Percentiles rank a stretch among this genome's conserved stretches.
Evolutionary conservation across 2,797 vertebrate species (phyloP).

Genomic region (Melanotaenia nigrans): DNA sequence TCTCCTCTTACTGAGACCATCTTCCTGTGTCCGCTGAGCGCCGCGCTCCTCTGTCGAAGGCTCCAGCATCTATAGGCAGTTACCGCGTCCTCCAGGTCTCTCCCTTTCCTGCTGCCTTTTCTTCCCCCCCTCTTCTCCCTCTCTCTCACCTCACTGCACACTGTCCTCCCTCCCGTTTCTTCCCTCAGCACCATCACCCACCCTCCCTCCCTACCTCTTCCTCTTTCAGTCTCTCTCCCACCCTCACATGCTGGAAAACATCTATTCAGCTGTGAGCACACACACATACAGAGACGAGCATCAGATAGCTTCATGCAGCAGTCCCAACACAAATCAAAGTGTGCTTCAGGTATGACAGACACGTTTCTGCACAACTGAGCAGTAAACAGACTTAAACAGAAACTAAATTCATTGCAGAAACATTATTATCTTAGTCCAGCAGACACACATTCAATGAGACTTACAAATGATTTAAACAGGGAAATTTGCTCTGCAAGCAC

Average conservation of each 20-base stretch:
- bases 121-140: constrained; percentile 49
- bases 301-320: constrained; percentile 9
- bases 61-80: constrained; percentile 84
- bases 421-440: no score
- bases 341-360: constrained; percentile 57
- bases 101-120: constrained; percentile 77
- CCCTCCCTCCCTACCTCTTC: constrained; percentile 31
- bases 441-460: no score
- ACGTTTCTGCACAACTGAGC: constrained; percentile 33
- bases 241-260: constrained; percentile 67
- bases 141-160: constrained; percentile 61
- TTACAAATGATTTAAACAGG: background rate
- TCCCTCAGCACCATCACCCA: constrained; percentile 69
- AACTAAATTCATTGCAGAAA: no score
- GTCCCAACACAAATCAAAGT: constrained; percentile 49
- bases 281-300: constrained; percentile 7
- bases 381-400: constrained; percentile 43
- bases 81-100: constrained; percentile 72
- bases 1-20: constrained; percentile 91
- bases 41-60: constrained; percentile 76
- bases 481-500: constrained; percentile 46
- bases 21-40: constrained; percentile 81
- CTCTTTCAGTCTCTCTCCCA: constrained; percentile 47
- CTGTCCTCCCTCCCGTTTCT: constrained; percentile 65
- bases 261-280: constrained; percentile 38